These are phyloP conservation scores for Rafetus swinhoei DNA, from an alignment of 2,113 vertebrate species.

Conservation along the genomic window DNA sequence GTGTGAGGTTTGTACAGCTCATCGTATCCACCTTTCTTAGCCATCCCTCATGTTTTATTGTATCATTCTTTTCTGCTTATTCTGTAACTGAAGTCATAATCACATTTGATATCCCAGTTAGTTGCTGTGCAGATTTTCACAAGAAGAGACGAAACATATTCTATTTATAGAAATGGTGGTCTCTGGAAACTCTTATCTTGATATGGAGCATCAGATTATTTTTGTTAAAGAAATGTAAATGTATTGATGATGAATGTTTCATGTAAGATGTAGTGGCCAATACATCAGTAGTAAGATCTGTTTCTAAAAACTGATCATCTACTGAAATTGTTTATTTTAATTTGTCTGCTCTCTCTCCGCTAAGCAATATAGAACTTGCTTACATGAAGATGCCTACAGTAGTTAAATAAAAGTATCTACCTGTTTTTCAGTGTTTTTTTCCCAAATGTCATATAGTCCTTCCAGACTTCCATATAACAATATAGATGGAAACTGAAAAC, in stretches of 20 bases:
- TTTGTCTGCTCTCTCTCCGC: background rate
- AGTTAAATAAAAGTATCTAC: background rate
- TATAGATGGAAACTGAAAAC: background rate
- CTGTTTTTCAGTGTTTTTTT: background rate
- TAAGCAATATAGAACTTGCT: background rate
- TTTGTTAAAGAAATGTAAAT: background rate
- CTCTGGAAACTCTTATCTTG: background rate
- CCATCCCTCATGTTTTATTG: background rate
- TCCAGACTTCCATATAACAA: background rate
- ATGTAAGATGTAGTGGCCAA: background rate
- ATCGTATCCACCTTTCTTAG: background rate
- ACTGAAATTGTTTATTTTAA: background rate
- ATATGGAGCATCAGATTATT: background rate
- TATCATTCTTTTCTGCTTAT: background rate
- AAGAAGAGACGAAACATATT: background rate
- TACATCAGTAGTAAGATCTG: background rate
- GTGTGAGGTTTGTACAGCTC: no score
- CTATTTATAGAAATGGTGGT: background rate
- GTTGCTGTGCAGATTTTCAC: conserved; percentile 5
- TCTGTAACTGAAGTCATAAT: background rate
- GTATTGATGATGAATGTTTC: background rate
- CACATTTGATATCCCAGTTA: background rate
- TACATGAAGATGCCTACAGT: background rate
- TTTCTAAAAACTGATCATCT: background rate
- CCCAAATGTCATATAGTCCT: background rate